Base-by-base conservation (phyloP, 1,140 invertebrate species). In the Drosophila truncata region DNA sequence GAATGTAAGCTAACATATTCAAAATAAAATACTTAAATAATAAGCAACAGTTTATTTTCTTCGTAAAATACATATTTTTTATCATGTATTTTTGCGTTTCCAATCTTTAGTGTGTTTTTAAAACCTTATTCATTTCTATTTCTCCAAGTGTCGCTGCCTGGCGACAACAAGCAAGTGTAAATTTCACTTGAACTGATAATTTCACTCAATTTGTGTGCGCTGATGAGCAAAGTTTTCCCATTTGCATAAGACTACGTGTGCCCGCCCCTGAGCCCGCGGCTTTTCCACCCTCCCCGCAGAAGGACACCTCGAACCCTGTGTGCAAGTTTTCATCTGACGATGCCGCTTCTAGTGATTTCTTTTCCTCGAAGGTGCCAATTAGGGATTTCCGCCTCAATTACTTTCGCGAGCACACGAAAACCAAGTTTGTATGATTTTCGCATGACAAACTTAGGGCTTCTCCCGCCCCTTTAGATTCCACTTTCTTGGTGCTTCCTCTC, bases 141-240 rank as follows among this genome's bases (percentile, higher is more conserved):
- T 44, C 35, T 41, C 20, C 33, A 11, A 50, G 67, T 76, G 78
- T 49, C 47, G 27, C 41, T 61, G 41, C 27, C 42, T 27, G 60
- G 78, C 62, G 39, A 82, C 82, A 73, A 86, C 75, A 86, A 74
- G 76, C 82, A 88, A 90, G 84, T 88, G 84, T 90, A 90, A 90
- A 88, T 88, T 88, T 88, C 85, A 91, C 85, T 90, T 90, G 82
- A 90, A 90, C 85, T 90, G 85, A 91, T 90, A 90, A 90, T 90
- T 90, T 90, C 75, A 90, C 85, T 90, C 85, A 90, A 90, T 90
- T 90, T 90, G 86, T 85, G 85, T 78, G 85, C 86, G 78, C 86
- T 90, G 85, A 90, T 90, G 85, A 90, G 86, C 85, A 90, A 90
- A 90, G 85, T 90, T 90, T 90, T 90, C 85, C 85, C 85, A 90